These are phyloP conservation scores for Epinotia nisella DNA, from an alignment of 2,888 invertebrate genomes.

Conservation along the genomic window DNA sequence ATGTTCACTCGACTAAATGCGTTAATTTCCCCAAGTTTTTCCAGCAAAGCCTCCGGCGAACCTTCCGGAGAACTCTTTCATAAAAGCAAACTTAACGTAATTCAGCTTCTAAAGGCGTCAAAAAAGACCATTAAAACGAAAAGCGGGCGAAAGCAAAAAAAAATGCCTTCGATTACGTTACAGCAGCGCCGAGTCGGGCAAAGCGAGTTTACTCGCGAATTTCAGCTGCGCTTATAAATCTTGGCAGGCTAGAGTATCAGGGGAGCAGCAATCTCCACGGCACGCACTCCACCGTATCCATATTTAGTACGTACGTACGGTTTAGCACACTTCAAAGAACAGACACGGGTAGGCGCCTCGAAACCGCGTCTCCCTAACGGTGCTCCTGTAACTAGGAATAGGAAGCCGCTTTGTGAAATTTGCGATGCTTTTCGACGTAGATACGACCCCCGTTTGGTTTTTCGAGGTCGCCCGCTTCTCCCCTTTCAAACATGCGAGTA, in stretches of 20 bases:
- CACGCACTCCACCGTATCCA: conserved; percentile 68
- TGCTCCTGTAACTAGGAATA: conserved; percentile 72
- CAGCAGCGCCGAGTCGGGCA: conserved; percentile 23
- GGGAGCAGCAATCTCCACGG: conserved; percentile 60
- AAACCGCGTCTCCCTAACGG: conserved; percentile 73
- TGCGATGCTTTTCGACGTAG: conserved; percentile 75
- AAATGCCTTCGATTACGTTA: conserved; percentile 36
- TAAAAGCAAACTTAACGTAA: conserved; percentile 31
- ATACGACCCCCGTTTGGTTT: conserved; percentile 77
- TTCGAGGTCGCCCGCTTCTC: conserved; percentile 76
- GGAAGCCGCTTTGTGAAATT: conserved; percentile 80
- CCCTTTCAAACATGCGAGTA: conserved; percentile 53
- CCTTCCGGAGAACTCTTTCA: conserved; percentile 21
- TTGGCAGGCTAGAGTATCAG: conserved; percentile 51
- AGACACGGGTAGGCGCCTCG: conserved; percentile 67
- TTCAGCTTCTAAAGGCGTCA: conserved; percentile 32
- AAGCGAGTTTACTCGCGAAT: conserved; percentile 47
- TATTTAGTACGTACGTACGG: conserved; percentile 70
- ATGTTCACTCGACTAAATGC: not conserved
- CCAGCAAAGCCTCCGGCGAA: not conserved
- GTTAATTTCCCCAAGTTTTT: not conserved
- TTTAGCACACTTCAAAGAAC: conserved; percentile 82
- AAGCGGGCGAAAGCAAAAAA: conserved; percentile 35
- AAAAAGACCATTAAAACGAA: conserved; percentile 39
- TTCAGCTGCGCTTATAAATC: conserved; percentile 66